These are phyloP conservation scores for Tamias sibiricus DNA, from an alignment of 2,113 vertebrate genomes.

Conservation along the genomic window DNA sequence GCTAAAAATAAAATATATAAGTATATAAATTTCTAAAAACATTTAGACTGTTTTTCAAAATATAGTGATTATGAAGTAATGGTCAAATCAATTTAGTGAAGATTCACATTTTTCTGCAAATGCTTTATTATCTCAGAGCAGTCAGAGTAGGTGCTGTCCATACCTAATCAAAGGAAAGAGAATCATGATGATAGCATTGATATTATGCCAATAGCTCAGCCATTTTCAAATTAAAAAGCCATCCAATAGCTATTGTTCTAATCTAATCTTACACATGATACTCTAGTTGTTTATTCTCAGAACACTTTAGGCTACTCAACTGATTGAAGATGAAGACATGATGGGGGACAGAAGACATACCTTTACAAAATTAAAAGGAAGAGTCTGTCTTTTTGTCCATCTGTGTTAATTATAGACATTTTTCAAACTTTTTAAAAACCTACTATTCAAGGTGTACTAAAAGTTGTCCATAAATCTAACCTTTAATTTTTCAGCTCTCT, in stretches of 20 bases:
- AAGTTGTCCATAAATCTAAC: conserved; percentile 31
- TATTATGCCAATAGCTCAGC: not conserved
- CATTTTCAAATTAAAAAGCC: conserved; percentile 45
- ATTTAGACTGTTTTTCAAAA: conserved; percentile 4
- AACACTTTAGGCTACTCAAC: not conserved
- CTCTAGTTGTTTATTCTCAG: conserved; percentile 19
- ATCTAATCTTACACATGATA: conserved; percentile 15
- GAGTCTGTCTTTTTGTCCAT: not conserved
- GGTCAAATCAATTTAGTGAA: not conserved
- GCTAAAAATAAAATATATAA: conserved; percentile 14
- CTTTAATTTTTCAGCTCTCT: conserved; percentile 55
- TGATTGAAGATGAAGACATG: not conserved
- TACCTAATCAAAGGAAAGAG: conserved; percentile 42
- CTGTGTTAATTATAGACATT: not conserved
- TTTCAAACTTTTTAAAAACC: conserved; percentile 22
- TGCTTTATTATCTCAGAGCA: conserved; percentile 20
- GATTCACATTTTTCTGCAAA: conserved; percentile 63
- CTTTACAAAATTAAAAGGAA: not conserved
- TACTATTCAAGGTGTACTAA: conserved; percentile 11
- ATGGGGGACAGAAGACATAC: not conserved
- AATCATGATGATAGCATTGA: not conserved
- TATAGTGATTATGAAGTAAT: not conserved
- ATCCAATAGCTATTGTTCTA: conserved; percentile 3
- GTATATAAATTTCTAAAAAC: not conserved
- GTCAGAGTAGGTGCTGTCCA: conserved; percentile 50